These are phyloP conservation scores for Leuctra nigra DNA, from an alignment of 2,888 invertebrate species.

Conservation along the genomic window DNA sequence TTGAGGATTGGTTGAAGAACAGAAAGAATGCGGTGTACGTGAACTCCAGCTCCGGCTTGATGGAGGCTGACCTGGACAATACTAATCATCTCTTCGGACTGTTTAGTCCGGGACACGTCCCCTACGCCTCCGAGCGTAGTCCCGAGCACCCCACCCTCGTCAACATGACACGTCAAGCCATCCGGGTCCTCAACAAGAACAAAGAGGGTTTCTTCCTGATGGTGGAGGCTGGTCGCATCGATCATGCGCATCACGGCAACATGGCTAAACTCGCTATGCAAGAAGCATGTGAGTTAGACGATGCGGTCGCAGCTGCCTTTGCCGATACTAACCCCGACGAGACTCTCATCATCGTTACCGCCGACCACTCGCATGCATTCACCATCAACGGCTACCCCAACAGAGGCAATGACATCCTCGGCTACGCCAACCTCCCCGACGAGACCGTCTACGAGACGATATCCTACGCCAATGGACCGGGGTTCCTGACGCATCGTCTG, in stretches of 20 bases:
- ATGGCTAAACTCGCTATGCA: slow-evolving; percentile 52
- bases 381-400: slow-evolving; percentile 55
- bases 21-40: slow-evolving; percentile 38
- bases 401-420: slow-evolving; percentile 52
- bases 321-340: slow-evolving; percentile 44
- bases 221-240: slow-evolving; percentile 56
- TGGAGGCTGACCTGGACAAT: slow-evolving; percentile 39
- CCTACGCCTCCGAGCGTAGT: slow-evolving; percentile 47
- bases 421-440: slow-evolving; percentile 40
- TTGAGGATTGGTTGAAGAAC: slow-evolving; percentile 46
- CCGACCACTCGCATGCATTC: slow-evolving; percentile 57
- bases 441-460: slow-evolving; percentile 49
- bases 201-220: slow-evolving; percentile 49
- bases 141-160: slow-evolving; percentile 47
- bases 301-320: slow-evolving; percentile 51
- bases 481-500: slow-evolving; percentile 35
- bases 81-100: slow-evolving; percentile 46
- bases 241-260: slow-evolving; percentile 58
- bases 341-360: slow-evolving; percentile 59
- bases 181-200: slow-evolving; percentile 44
- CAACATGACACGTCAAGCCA: slow-evolving; percentile 53
- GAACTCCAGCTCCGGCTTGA: slow-evolving; percentile 39
- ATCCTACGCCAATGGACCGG: slow-evolving; percentile 57
- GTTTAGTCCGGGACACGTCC: slow-evolving; percentile 51
- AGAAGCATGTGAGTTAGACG: slow-evolving; percentile 57